Evolutionary conservation across 2,113 vertebrate genomes (phyloP).

Genomic region (Albula glossodonta): DNA sequence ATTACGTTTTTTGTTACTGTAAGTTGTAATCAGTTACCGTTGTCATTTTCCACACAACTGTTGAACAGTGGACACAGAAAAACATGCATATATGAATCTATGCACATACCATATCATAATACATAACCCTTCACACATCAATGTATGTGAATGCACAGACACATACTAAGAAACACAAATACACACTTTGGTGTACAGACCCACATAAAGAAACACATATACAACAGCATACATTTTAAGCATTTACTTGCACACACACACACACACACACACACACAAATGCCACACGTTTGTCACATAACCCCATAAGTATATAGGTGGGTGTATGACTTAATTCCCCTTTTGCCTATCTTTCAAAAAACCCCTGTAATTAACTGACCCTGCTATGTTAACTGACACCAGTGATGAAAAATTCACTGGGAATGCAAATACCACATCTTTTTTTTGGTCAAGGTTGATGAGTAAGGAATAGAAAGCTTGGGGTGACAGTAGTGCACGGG

Average conservation of each 20-base stretch:
- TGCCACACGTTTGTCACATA: background rate
- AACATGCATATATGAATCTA: too few relatives aligned
- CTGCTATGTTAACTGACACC: background rate
- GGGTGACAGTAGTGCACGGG: slow-evolving; percentile 13
- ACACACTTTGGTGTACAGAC: too few relatives aligned
- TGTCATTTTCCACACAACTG: too few relatives aligned
- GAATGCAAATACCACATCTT: background rate
- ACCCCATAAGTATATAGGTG: background rate
- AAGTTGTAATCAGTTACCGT: too few relatives aligned
- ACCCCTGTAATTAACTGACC: background rate
- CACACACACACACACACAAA: background rate
- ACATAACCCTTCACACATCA: too few relatives aligned
- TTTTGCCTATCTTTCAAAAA: background rate
- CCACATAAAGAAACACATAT: too few relatives aligned
- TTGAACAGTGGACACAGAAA: too few relatives aligned
- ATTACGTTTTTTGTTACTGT: too few relatives aligned
- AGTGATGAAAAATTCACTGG: background rate
- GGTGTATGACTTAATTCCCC: background rate
- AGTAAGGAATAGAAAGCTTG: background rate
- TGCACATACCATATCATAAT: too few relatives aligned
- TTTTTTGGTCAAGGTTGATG: background rate
- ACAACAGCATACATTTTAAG: too few relatives aligned
- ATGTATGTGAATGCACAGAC: too few relatives aligned
- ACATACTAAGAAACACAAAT: too few relatives aligned
- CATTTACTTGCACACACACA: background rate